Evolutionary conservation across 53 echinoderm and acorn worm species (phyloP).

Genomic region (Paelopatides confundens): DNA sequence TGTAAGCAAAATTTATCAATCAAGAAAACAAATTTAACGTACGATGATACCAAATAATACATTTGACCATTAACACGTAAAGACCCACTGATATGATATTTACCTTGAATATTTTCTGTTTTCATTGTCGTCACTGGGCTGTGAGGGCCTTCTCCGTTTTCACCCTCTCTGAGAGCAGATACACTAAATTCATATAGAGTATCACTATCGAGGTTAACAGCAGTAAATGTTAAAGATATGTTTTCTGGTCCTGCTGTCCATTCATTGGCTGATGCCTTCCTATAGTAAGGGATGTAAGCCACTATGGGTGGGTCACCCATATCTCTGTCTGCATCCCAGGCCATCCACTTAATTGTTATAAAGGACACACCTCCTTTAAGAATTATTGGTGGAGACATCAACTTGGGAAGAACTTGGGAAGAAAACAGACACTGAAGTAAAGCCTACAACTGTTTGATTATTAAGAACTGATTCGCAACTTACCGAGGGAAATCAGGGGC

Average conservation of each 20-base stretch:
- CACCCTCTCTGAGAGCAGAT: constrained; percentile 59
- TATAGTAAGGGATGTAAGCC: constrained; percentile 41
- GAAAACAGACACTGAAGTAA: background rate
- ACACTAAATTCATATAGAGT: constrained; percentile 66
- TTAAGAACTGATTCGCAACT: too few species aligned
- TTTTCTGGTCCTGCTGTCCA: background rate
- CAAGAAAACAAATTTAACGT: too few species aligned
- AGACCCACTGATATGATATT: too few species aligned
- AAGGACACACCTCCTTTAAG: background rate
- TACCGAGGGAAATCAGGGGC: background rate
- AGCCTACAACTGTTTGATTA: background rate
- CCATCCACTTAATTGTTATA: constrained; percentile 38
- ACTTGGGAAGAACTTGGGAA: background rate
- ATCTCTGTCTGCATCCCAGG: constrained; percentile 33
- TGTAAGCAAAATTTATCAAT: too few species aligned
- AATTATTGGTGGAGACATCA: background rate
- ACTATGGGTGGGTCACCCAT: constrained; percentile 45
- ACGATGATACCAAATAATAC: too few species aligned
- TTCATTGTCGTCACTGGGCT: too few species aligned
- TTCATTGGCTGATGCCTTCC: background rate
- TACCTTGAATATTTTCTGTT: too few species aligned
- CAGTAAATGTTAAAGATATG: background rate
- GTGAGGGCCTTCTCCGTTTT: constrained; percentile 65
- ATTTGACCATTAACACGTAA: too few species aligned
- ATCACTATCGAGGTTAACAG: constrained; percentile 35